Evolutionary conservation across 2,888 invertebrate species (phyloP), one percentile per base, ranked within the genome.

Genomic region (Pteria penguin): DNA sequence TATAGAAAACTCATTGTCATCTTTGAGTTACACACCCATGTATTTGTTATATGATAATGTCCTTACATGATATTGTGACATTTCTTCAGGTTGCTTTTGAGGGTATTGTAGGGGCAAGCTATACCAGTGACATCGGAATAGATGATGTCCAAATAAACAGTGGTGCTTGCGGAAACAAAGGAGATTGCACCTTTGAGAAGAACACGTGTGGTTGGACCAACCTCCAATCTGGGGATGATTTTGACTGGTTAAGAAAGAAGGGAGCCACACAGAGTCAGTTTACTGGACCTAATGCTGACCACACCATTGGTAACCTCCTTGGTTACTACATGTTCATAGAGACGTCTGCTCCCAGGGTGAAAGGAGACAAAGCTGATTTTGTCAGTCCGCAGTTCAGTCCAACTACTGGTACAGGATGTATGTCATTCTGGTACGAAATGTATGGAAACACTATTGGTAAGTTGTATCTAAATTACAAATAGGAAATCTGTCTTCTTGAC

Each of bases 391-490:
- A 67, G 31, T 83, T 87, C 65, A 76, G 78, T 24, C 81, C 84
- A 2, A 82, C 82, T 36, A 66, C 81, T 14, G 61, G 75, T 0
- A 62, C 76, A 54, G 75, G 80, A 26, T 87, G 87, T 76, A 76
- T 89, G 76, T 82, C 78, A 5, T 91, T 91, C 81, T 91, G 90
- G 90, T 91, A 89, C 79, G 87, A 89, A 67, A 91, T 89, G 86
- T 83, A 85, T 72, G 91, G 91, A 4, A 57, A 32, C 8, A 82
- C 86, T 26, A 82, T 87, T 18, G 87, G 88, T 78, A 79, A 79
- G 65, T 76, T 76, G 24, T 45, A 32, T 32, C n/a, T 52, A 27
- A 3, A n/a, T n/a, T n/a, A n/a, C n/a, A n/a, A n/a, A n/a, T n/a
- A n/a, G n/a, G n/a, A n/a, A n/a, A n/a, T n/a, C n/a, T n/a, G n/a